Base-by-base conservation (phyloP, 2,888 invertebrate genomes). In the Holacanthella duospinosa region DNA sequence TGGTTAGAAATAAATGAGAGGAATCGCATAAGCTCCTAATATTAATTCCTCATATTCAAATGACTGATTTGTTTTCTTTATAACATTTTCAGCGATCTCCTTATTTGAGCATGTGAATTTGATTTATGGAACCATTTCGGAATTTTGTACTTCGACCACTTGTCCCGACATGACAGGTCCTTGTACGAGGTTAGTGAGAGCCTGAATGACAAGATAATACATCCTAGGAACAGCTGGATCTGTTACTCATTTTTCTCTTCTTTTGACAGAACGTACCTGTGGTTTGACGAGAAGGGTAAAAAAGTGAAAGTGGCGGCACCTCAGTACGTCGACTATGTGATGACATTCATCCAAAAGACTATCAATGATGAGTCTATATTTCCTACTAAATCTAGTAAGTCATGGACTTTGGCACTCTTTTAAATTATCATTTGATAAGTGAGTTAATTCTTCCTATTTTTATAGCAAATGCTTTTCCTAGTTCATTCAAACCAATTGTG, bases 101-200 rank as follows among this genome's bases (percentile, higher is more conserved):
- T 89, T 97, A 78, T 99, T 99, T 80, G 95, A 99, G 80, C 96
- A 99, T 81, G 93, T 96, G 76, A 99, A 97, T 82, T 85, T 96
- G 81, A 85, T 99, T 77, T 97, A 97, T 82, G 97, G 97, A 79
- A 89, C 93, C 74, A 88, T 99, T 81, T 94, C 95, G 75, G 96
- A 97, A 84, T 95, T 93, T 84, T 99, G 99, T 85, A 94, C 94
- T 76, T 86, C 89, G 79, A 88, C 88, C 73, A 86, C 87, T 75
- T 99, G 99, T 82, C 88, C 94, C 71, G 93, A 93, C 80, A 96
- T 97, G 96, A 86, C 88, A 76, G 96, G 93, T 76, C 96, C 96
- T 69, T 91, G 90, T 78, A 89, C 91, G 80, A 87, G 88, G 90
- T 90, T 80, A 80, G 48, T 27, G n/a, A n/a, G n/a, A 25, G 21